Conservation (phyloP, 2,888 invertebrate genomes). For the Ceraclea dissimilis region DNA sequence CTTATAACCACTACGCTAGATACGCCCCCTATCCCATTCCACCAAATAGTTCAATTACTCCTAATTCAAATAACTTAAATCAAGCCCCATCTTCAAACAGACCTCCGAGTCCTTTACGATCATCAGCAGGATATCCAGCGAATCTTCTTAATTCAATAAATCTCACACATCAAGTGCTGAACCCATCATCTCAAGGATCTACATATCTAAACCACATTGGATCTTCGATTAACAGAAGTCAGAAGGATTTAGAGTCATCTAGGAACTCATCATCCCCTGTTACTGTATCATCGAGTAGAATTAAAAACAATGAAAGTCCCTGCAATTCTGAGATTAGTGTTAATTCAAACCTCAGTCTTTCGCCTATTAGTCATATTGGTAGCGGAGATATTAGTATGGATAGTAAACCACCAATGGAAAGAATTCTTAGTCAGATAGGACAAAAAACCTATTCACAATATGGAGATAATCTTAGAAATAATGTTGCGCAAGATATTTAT, state of each 20-base stretch:
- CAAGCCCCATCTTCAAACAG: conserved; percentile 30
- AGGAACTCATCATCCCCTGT: conserved; percentile 28
- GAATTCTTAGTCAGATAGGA: conserved; percentile 29
- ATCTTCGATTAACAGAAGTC: not conserved
- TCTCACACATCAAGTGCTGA: conserved; percentile 19
- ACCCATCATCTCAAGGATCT: conserved; percentile 11
- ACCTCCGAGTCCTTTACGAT: conserved; percentile 31
- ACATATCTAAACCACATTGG: conserved; percentile 17
- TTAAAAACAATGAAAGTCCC: conserved; percentile 28
- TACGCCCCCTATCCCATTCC: conserved; percentile 46
- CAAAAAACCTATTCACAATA: conserved; percentile 30
- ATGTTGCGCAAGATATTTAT: conserved; percentile 28
- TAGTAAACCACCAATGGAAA: conserved; percentile 25
- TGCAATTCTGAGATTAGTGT: conserved; percentile 28
- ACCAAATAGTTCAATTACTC: conserved; percentile 37
- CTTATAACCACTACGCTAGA: conserved; percentile 49
- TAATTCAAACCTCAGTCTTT: conserved; percentile 29
- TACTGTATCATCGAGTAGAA: conserved; percentile 28
- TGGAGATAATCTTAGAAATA: conserved; percentile 35
- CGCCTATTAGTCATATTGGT: conserved; percentile 25
- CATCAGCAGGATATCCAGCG: conserved; percentile 29
- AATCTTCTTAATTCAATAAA: conserved; percentile 23
- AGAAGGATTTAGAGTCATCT: conserved; percentile 11
- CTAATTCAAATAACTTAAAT: conserved; percentile 36
- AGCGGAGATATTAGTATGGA: conserved; percentile 16